Evolutionary conservation across 1,140 invertebrate species (phyloP).

Genomic region (Hermetia illucens): DNA sequence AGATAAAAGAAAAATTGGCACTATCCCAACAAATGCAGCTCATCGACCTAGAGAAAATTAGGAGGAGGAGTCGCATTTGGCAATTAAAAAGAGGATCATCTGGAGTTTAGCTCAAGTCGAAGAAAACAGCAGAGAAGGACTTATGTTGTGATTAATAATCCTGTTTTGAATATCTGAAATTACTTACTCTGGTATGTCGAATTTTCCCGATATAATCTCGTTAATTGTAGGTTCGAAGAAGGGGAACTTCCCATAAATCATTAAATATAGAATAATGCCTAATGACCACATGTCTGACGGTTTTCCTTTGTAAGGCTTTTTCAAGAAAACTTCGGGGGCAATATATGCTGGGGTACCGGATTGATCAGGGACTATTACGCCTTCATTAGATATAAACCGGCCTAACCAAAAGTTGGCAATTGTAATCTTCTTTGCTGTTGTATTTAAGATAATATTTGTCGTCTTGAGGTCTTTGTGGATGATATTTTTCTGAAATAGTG

Average conservation of each 20-base stretch:
- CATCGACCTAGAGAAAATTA: too few relatives aligned
- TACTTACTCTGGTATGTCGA: conserved; percentile 46
- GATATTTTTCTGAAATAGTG: conserved; percentile 54
- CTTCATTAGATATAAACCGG: conserved; percentile 60
- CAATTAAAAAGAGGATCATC: too few relatives aligned
- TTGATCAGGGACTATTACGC: conserved; percentile 63
- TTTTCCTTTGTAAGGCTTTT: conserved; percentile 58
- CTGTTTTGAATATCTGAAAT: too few relatives aligned
- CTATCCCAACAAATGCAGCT: too few relatives aligned
- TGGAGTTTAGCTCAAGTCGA: too few relatives aligned
- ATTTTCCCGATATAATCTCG: conserved; percentile 58
- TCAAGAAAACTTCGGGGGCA: conserved; percentile 68
- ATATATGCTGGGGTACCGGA: conserved; percentile 74
- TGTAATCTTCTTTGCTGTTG: conserved; percentile 49
- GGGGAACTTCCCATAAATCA: conserved; percentile 78
- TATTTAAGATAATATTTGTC: conserved; percentile 66
- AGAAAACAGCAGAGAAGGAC: too few relatives aligned
- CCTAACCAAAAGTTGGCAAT: conserved; percentile 75
- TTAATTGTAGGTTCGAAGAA: conserved; percentile 67
- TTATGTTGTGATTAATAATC: too few relatives aligned
- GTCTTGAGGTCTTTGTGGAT: conserved; percentile 72
- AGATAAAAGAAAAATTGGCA: too few relatives aligned
- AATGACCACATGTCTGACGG: conserved; percentile 80
- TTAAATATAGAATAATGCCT: conserved; percentile 69
- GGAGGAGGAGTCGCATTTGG: too few relatives aligned